Evolutionary conservation across 2,797 vertebrate genomes (phyloP), one percentile per base, ranked within the genome.

Genomic region (Cheirogaleus major): DNA sequence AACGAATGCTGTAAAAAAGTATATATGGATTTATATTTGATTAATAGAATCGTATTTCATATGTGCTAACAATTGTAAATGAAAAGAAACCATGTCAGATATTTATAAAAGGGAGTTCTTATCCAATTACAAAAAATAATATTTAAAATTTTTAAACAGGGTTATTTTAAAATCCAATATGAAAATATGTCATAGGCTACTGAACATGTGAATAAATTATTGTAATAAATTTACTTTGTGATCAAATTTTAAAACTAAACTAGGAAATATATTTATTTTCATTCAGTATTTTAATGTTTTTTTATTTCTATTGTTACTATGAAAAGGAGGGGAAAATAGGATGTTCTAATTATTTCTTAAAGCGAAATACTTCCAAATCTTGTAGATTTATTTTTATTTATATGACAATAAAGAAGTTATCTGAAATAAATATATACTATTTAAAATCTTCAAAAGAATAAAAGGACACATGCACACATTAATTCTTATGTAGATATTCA

Each of bases 161-260:
- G 3, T 10, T 78, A n/a, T 78, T 86, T 67, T 35, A 85, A 82
- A 87, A 59, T 63, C 1, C 1, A 85, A 38, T 43, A 86, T 0
- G 69, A 27, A 32, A 76, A 67, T n/a, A 83, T 52, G 70, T 73
- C 9, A 93, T 50, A 48, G n/a, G 7, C 45, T 78, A 80, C 25
- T 52, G n/a, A 70, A 57, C 50, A 57, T 55, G 43, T 86, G 41
- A 79, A 82, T 38, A 69, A 0, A 82, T 61, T 48, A 30, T 35
- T 91, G 0, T 35, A 86, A n/a, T 55, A 70, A 87, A 70, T 59
- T 78, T 63, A 50, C 1, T 90, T 59, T 96, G 59, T 83, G 27
- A 90, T 35, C 6, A 63, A 63, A 86, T 78, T 94, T 95, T 32
- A 90, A 96, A 93, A 72, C 7, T 78, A 59, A 70, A 76, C 30